Evolutionary conservation across 2,888 invertebrate species (phyloP).

Genomic region (Philhelius pedissequus): DNA sequence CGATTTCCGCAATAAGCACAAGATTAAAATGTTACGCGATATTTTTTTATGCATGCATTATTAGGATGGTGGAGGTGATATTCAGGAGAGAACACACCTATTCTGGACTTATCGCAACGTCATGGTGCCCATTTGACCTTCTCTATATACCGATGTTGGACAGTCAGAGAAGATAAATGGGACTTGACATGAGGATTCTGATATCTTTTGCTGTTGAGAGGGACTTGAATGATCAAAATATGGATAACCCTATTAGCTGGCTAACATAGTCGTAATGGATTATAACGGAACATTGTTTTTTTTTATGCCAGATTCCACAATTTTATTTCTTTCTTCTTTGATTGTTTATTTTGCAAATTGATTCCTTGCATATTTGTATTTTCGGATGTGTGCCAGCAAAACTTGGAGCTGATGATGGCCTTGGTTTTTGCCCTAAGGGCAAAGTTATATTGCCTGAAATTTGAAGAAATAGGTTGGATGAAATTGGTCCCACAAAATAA

Average conservation of each 20-base stretch:
- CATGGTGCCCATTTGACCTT: conserved; percentile 36
- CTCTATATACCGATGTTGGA: conserved; percentile 18
- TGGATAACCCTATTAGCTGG: conserved; percentile 26
- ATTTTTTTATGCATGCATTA: background rate
- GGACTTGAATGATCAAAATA: conserved; percentile 4
- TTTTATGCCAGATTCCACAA: background rate
- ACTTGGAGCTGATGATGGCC: background rate
- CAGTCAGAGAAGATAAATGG: conserved; percentile 44
- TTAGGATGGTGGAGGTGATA: background rate
- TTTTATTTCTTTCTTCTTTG: background rate
- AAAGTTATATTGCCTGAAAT: too few relatives aligned
- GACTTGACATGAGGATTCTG: conserved; percentile 27
- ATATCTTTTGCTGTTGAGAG: background rate
- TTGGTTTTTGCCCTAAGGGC: too few relatives aligned
- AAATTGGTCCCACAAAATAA: too few relatives aligned
- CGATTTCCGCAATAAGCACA: conserved; percentile 57
- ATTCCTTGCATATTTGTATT: background rate
- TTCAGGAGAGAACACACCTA: conserved; percentile 51
- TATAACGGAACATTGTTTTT: background rate
- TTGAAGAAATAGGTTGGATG: too few relatives aligned
- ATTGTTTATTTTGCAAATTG: background rate
- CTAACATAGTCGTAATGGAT: conserved; percentile 18
- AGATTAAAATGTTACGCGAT: conserved; percentile 65
- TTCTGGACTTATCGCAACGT: background rate
- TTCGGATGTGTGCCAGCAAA: background rate